phyloP scores from a whole-genome alignment of 2,113 vertebrate species.

The Heterochromis multidens region DNA sequence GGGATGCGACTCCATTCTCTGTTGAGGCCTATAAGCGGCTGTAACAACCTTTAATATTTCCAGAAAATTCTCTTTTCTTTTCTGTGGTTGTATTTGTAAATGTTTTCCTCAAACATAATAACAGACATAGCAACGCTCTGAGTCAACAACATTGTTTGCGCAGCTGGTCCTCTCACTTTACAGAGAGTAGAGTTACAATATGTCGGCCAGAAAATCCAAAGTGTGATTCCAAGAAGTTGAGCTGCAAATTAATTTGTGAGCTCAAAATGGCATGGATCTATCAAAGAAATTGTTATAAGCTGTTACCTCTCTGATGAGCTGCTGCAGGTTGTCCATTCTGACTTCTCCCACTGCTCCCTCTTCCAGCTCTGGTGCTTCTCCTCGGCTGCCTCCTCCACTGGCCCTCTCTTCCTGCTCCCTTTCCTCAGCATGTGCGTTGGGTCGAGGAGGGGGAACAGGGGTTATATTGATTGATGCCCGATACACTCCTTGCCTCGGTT shows the following conservation, averaged over 20 bases:
- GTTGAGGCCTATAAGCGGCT: not conserved
- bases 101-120: not conserved
- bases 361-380: not conserved
- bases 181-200: not conserved
- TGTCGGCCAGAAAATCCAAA: not conserved
- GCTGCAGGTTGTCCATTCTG: conserved; percentile 79
- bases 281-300: not conserved
- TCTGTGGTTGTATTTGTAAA: not conserved
- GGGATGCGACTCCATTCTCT: not conserved
- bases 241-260: not conserved
- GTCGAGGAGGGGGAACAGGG: conserved; percentile 78
- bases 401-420: not conserved
- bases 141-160: not conserved
- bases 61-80: too few relatives aligned
- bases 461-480: conserved; percentile 86
- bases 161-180: not conserved
- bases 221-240: not conserved
- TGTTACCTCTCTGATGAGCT: conserved; percentile 86
- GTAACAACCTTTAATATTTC: not conserved
- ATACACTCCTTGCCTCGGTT: conserved; percentile 77
- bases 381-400: conserved; percentile 6
- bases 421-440: conserved; percentile 22
- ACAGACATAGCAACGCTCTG: not conserved
- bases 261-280: not conserved
- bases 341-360: conserved; percentile 16